Percentiles rank a stretch among this genome's conserved stretches.
These are phyloP conservation scores for Gallinago stenura DNA, from an alignment of 2,797 vertebrate genomes.

Conservation along the genomic window DNA sequence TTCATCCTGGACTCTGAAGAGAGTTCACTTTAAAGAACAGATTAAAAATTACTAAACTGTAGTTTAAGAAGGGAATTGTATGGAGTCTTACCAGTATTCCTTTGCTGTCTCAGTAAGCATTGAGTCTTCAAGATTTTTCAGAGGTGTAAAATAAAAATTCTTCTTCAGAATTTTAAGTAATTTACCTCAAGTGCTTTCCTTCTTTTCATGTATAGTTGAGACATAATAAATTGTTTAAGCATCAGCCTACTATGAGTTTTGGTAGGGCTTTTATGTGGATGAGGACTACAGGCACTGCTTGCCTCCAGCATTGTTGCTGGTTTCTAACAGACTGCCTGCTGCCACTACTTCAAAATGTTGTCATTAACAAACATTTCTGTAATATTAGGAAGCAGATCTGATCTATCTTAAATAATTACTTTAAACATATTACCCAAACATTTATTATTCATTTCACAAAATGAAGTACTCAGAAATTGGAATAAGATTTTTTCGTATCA, in stretches of 20 bases:
- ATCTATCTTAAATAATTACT: background rate
- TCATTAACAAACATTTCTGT: background rate
- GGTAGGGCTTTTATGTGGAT: background rate
- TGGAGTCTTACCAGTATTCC: background rate
- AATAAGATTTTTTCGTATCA: background rate
- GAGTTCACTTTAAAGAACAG: background rate
- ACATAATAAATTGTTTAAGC: background rate
- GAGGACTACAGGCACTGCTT: background rate
- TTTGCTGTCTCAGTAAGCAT: background rate
- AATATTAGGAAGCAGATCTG: background rate
- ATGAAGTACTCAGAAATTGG: background rate
- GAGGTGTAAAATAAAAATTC: background rate
- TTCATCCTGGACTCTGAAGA: background rate
- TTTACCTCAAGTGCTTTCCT: background rate
- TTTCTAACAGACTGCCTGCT: background rate
- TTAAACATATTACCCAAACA: background rate
- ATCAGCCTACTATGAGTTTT: background rate
- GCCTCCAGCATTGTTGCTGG: background rate
- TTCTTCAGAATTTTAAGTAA: background rate
- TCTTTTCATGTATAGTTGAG: background rate
- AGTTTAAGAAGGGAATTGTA: background rate
- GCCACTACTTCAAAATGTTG: background rate
- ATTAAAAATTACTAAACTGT: background rate
- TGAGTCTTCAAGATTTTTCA: background rate
- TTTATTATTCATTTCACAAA: background rate